phyloP scores from a whole-genome alignment of 2,797 vertebrate genomes.

The Scolopax bukidnonensis region DNA sequence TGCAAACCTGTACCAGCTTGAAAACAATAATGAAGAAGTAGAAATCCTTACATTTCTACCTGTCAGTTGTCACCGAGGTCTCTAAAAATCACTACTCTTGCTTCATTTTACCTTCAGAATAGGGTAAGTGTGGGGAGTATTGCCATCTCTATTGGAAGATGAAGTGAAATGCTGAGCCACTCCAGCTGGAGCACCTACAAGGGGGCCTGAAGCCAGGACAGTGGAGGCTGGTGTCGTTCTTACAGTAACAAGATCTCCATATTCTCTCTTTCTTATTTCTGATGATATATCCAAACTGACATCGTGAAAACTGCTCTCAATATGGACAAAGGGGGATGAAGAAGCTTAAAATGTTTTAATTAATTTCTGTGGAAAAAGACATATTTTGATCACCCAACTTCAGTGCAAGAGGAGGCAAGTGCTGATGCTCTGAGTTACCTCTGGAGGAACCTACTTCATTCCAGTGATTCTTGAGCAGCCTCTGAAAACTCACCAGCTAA shows the following conservation, averaged over 20 bases:
- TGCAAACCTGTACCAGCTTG: neutral
- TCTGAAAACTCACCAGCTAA: neutral
- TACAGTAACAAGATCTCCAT: neutral
- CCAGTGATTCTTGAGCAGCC: neutral
- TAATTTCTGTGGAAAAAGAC: neutral
- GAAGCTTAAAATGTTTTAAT: neutral
- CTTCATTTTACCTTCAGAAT: neutral
- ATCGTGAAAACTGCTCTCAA: neutral
- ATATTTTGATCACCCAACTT: neutral
- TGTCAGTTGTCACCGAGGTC: neutral
- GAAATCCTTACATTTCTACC: neutral
- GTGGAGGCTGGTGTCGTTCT: neutral
- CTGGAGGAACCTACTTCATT: neutral
- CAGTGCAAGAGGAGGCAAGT: neutral
- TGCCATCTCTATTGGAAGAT: neutral
- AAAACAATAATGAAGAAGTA: neutral
- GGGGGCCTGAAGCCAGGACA: neutral
- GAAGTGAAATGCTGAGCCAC: neutral
- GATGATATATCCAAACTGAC: neutral
- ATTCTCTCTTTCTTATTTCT: neutral
- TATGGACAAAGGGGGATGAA: neutral
- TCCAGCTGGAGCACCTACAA: neutral
- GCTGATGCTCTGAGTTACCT: neutral
- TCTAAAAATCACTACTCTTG: neutral
- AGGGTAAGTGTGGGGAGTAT: accelerated